Conservation (phyloP, 2,797 vertebrate species). For the Setipinna tenuifilis region DNA sequence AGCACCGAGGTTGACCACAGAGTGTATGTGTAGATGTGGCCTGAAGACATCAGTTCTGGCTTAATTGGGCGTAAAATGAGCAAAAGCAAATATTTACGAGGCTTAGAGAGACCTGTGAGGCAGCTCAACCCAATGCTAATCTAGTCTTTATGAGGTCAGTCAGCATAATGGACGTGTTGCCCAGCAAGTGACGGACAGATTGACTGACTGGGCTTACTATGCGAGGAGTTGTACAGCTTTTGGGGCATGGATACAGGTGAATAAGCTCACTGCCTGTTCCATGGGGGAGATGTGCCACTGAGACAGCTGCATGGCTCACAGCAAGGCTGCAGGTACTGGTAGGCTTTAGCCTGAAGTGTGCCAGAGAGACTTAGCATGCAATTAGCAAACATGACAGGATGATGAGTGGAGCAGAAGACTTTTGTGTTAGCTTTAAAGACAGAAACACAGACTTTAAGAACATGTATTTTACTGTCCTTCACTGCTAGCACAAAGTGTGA, state of each 20-base stretch:
- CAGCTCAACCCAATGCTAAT: slow-evolving; percentile 52
- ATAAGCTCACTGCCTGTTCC: not conserved
- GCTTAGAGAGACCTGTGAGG: slow-evolving; percentile 36
- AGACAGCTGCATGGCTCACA: not conserved
- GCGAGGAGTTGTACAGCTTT: not conserved
- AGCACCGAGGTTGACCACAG: slow-evolving; percentile 23
- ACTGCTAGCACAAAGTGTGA: not conserved
- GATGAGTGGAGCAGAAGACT: not conserved
- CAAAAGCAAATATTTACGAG: slow-evolving; percentile 44
- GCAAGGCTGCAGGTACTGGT: not conserved
- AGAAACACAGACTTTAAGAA: not conserved
- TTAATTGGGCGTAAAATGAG: slow-evolving; percentile 61
- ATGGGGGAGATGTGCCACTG: not conserved
- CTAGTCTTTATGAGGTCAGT: slow-evolving; percentile 58
- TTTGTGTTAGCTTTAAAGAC: not conserved
- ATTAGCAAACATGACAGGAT: slow-evolving; percentile 39
- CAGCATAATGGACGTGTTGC: slow-evolving; percentile 45
- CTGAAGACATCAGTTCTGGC: slow-evolving; percentile 55
- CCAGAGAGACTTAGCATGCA: not conserved
- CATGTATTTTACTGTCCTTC: not conserved
- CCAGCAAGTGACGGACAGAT: slow-evolving; percentile 38
- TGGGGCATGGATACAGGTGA: not conserved
- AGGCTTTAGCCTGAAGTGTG: not conserved
- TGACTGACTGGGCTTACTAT: not conserved
- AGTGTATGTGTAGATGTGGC: slow-evolving; percentile 46